Evolutionary conservation across 2,888 invertebrate species (phyloP), one percentile per base, ranked within the genome.

Genomic region (Lamproptera curius): DNA sequence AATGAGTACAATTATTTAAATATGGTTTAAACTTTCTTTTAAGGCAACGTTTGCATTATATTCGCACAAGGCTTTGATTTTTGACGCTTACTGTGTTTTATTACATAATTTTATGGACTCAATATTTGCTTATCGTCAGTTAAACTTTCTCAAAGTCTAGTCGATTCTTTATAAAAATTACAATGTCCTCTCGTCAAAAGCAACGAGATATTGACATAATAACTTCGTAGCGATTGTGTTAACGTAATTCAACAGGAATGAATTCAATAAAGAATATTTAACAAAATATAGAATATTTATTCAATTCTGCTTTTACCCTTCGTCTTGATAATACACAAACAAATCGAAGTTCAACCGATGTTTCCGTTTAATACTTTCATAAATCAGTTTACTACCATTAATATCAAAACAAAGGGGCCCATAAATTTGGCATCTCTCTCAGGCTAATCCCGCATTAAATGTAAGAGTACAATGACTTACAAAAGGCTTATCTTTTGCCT

Each of bases 401-500:
- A 36, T 36, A 33, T 37, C 31, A 11, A 10, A 15, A 36, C 17
- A 15, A 33, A 23, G 20, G 37, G 15, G 16, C 17, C 39, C 10
- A 42, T 48, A 48, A 42, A 48, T 48, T 16, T 16, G 0, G 10
- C 13, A 13, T 5, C 31, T 23, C 17, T 1, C 33, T 16, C 16
- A 9, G 20, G 3, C 31, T 42, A 48, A 42, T 39, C 35, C 48
- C 43, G 26, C 26, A 34, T 39, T 43, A 43, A 43, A 48, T 48
- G 23, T 26, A 34, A n/a, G 26, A 38, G 39, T 16, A 43, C 43
- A 48, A 28, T 43, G 28, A 39, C 48, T 43, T 43, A 43, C 43
- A 39, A 20, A 33, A 33, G 48, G 34, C 38, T 48, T 48, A 43
- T 43, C 48, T 43, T 39, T 43, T 43, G 34, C 34, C 48, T 35